Base-by-base conservation (phyloP, 2,888 invertebrate species). In the Acleris laterana region DNA sequence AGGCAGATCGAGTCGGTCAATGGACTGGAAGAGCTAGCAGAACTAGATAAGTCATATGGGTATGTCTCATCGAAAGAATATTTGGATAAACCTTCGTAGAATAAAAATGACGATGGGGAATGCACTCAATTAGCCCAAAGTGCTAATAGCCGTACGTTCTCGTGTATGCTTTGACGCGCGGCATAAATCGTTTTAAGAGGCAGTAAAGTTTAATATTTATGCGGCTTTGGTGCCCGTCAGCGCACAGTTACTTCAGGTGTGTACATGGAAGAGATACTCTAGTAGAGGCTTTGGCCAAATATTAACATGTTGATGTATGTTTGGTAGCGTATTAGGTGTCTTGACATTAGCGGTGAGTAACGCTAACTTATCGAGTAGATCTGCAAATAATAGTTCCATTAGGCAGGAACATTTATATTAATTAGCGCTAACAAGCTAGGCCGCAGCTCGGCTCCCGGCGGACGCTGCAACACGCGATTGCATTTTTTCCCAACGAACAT, bases 201-300 rank as follows among this genome's bases (percentile, higher is more conserved):
- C 57, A 68, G 71, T 75, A 75, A 75, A 71, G 68, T 76, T 80
- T 68, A 77, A 81, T 79, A 82, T 82, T 82, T 77, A 81, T 81
- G 74, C 70, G 70, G 72, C 71, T 70, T 38, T 74, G 77, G 78
- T 80, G 78, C 73, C 77, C 79, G 81, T 80, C 66, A 64, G 58
- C 67, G 72, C 68, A 68, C 72, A 70, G 72, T 72, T 67, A 62
- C 46, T 58, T 72, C 74, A 74, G 75, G 74, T 74, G 68, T 69
- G 68, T 69, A 48, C 55, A 68, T 71, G 73, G 71, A 73, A 72
- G 70, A 72, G 70, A 71, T 13, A 38, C 49, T 63, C 58, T 63
- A 63, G 49, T 3, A 42, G 42, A 38, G 13, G 55, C 61, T 64
- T 3, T 50, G 42, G 22, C 55, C 52, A 46, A 63, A 63, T 62